phyloP scores from a whole-genome alignment of 2,797 vertebrate genomes.

The Setipinna tenuifilis region DNA sequence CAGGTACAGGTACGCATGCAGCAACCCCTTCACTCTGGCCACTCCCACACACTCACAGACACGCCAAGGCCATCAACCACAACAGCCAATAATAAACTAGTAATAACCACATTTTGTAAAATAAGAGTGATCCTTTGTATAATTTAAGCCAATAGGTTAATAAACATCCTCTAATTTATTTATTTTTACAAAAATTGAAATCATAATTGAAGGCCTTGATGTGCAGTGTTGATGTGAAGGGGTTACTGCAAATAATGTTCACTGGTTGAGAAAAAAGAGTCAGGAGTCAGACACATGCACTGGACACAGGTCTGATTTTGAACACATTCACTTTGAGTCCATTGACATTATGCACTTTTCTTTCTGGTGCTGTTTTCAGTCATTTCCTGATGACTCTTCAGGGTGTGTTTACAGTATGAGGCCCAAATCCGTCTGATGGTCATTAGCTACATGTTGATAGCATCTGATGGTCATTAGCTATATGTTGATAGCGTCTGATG shows the following conservation, averaged over 20 bases:
- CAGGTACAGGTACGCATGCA: background rate
- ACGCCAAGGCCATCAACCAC: background rate
- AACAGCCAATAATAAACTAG: no score
- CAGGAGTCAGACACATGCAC: constrained; percentile 41
- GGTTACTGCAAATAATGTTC: background rate
- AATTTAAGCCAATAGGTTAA: no score
- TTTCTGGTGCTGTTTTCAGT: background rate
- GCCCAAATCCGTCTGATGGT: constrained; percentile 41
- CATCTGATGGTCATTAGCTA: no score
- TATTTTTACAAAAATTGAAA: no score
- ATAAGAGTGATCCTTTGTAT: background rate
- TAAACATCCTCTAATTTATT: no score
- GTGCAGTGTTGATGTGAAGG: background rate
- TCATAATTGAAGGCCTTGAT: no score
- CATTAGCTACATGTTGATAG: no score
- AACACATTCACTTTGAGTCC: constrained; percentile 17
- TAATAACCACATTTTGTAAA: background rate
- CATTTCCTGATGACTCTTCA: background rate
- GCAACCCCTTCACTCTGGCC: background rate
- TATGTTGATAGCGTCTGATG: constrained; percentile 23
- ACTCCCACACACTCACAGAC: background rate
- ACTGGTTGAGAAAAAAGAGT: background rate
- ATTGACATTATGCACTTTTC: background rate
- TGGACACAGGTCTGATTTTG: constrained; percentile 29
- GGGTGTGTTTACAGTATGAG: constrained; percentile 35